phyloP scores from a whole-genome alignment of 1,140 invertebrate genomes.

The Stegodyphus mimosarum region DNA sequence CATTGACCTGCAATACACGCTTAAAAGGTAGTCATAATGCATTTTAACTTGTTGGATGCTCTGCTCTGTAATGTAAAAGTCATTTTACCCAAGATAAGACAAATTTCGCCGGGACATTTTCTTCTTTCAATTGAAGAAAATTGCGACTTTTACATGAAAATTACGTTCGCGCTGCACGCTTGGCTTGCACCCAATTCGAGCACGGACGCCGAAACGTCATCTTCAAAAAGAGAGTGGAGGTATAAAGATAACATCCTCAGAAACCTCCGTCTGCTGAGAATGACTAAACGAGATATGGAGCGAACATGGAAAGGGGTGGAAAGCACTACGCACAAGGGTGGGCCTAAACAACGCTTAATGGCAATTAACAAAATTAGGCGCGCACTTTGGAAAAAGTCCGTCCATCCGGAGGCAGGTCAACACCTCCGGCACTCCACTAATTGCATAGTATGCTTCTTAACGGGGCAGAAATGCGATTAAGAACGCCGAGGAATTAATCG shows the following conservation, averaged over 20 bases:
- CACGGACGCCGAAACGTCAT: too few relatives aligned
- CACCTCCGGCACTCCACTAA: constrained; percentile 48
- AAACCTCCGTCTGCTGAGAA: constrained; percentile 1
- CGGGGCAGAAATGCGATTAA: constrained; percentile 53
- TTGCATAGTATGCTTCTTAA: constrained; percentile 46
- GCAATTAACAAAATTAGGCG: constrained; percentile 56
- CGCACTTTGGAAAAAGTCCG: constrained; percentile 34
- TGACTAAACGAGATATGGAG: neutral
- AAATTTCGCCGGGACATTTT: too few relatives aligned
- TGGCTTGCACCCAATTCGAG: too few relatives aligned
- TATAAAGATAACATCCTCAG: constrained; percentile 3
- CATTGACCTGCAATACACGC: too few relatives aligned
- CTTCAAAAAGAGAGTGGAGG: too few relatives aligned
- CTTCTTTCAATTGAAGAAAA: too few relatives aligned
- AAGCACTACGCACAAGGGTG: neutral
- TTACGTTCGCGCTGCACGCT: too few relatives aligned
- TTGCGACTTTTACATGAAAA: too few relatives aligned
- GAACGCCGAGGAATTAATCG: constrained; percentile 49
- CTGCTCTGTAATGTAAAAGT: too few relatives aligned
- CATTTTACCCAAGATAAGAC: too few relatives aligned
- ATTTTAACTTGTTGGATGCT: too few relatives aligned
- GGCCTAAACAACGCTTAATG: constrained; percentile 47
- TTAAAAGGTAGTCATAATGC: too few relatives aligned
- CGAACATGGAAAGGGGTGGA: neutral
- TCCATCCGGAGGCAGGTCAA: constrained; percentile 36